These are phyloP conservation scores for Caligus rogercresseyi DNA, from an alignment of 1,140 invertebrate genomes.

Conservation along the genomic window DNA sequence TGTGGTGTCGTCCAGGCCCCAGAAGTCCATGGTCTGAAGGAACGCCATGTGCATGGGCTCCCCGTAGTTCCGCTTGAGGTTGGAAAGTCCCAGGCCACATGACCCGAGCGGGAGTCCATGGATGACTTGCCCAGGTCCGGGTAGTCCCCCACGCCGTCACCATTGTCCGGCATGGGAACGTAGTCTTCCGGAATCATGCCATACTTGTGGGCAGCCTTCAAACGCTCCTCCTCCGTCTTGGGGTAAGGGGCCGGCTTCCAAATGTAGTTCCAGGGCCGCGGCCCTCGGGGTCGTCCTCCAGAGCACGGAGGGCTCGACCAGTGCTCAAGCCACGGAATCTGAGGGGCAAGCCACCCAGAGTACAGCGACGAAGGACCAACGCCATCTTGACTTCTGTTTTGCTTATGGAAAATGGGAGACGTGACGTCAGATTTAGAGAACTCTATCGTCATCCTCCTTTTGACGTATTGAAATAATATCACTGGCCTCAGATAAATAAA, in stretches of 20 bases:
- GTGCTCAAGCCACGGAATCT: too few species aligned
- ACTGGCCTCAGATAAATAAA: too few species aligned
- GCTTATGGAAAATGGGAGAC: too few species aligned
- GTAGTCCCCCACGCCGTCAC: conserved; percentile 4
- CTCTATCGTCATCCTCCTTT: too few species aligned
- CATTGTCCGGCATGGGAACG: background rate
- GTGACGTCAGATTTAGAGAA: too few species aligned
- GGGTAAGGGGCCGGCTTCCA: conserved; percentile 3
- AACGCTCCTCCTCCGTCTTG: background rate
- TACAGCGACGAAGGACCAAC: too few species aligned
- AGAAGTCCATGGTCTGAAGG: background rate
- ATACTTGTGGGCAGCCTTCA: background rate
- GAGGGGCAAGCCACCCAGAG: too few species aligned
- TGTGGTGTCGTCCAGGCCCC: background rate
- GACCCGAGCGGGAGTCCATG: conserved; percentile 1
- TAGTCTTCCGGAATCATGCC: conserved; percentile 1
- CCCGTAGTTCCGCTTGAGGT: conserved; percentile 5
- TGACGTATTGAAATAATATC: too few species aligned
- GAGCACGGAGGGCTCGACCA: too few species aligned
- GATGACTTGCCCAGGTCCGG: background rate
- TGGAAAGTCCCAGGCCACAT: conserved; percentile 1
- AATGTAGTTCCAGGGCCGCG: conserved; percentile 1
- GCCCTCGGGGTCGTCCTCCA: background rate
- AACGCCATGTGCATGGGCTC: background rate
- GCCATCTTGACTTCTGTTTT: too few species aligned